Conservation (phyloP, 2,888 invertebrate genomes). For the Xestia c-nigrum region DNA sequence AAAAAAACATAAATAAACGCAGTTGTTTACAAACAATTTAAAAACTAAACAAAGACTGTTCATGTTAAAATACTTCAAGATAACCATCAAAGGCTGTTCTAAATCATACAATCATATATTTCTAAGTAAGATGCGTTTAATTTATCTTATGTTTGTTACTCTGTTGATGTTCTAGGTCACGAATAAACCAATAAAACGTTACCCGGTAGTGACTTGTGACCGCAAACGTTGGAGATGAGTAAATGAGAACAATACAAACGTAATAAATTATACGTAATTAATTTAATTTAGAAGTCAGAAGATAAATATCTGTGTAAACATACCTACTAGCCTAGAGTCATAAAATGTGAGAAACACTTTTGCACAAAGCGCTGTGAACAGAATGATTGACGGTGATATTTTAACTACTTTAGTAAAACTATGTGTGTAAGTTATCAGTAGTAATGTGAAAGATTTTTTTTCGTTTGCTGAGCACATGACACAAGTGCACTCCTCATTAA, state of each 20-base stretch:
- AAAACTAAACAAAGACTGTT: background rate
- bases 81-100: constrained; percentile 20
- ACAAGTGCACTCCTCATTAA: too few species aligned
- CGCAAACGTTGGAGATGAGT: constrained; percentile 46
- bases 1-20: background rate
- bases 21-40: background rate
- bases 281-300: constrained; percentile 31
- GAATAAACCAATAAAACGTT: constrained; percentile 32
- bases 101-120: constrained; percentile 37
- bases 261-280: constrained; percentile 39
- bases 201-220: constrained; percentile 57
- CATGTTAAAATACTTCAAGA: constrained; percentile 30
- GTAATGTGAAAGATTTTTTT: too few species aligned
- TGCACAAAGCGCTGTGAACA: background rate
- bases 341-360: background rate
- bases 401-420: background rate
- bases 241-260: constrained; percentile 46
- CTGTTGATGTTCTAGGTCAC: constrained; percentile 43
- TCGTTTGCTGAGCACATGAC: too few species aligned
- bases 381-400: background rate
- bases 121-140: constrained; percentile 31
- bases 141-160: constrained; percentile 26
- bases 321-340: constrained; percentile 17
- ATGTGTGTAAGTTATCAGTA: background rate
- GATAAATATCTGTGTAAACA: constrained; percentile 29